Conservation (phyloP, 2,113 vertebrate genomes). For the Plotosus lineatus region DNA sequence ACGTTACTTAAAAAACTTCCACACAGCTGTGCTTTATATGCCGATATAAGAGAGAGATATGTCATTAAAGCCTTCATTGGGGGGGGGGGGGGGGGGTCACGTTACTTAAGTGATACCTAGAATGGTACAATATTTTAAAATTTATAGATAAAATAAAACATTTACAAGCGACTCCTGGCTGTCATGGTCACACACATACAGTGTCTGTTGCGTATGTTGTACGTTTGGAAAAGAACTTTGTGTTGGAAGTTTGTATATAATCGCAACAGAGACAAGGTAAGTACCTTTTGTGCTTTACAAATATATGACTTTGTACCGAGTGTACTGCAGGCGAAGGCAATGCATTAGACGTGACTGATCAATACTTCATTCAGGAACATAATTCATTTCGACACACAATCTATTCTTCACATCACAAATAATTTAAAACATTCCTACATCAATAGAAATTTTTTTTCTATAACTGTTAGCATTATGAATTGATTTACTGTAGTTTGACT, state of each 20-base stretch:
- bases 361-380: conserved; percentile 31
- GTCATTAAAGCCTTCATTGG: conserved; percentile 8
- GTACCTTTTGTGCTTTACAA: conserved; percentile 65
- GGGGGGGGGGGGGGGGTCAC: neutral
- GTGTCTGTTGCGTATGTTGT: neutral
- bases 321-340: conserved; percentile 39
- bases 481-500: neutral
- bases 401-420: conserved; percentile 38
- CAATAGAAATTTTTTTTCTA: conserved; percentile 26
- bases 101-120: conserved; percentile 6
- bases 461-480: conserved; percentile 31
- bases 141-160: conserved; percentile 30
- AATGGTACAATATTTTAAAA: conserved; percentile 31
- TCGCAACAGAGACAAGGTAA: conserved; percentile 62
- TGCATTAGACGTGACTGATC: conserved; percentile 7
- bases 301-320: conserved; percentile 60
- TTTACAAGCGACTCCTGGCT: conserved; percentile 38
- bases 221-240: conserved; percentile 9
- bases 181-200: conserved; percentile 15
- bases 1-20: neutral
- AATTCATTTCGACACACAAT: conserved; percentile 25
- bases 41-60: conserved; percentile 14
- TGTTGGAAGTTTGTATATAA: conserved; percentile 56
- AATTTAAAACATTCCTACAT: conserved; percentile 31
- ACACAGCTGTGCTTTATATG: conserved; percentile 26